phyloP scores from a whole-genome alignment of 2,888 invertebrate species.

The Sabellastarte sp. region DNA sequence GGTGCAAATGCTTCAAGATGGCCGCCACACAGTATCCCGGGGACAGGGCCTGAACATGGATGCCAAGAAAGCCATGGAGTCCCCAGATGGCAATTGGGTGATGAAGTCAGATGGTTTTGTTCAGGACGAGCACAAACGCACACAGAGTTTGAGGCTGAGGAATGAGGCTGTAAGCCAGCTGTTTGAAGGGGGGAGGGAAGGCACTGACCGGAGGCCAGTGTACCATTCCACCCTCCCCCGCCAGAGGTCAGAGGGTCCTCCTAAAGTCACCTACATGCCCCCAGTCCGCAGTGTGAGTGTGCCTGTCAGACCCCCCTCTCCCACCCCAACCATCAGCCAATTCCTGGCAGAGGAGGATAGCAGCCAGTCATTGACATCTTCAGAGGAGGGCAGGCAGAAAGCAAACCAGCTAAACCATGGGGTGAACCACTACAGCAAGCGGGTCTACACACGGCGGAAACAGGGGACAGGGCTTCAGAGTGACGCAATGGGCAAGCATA shows the following conservation, averaged over 20 bases:
- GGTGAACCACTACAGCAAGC: not conserved
- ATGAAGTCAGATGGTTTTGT: slow-evolving; percentile 3
- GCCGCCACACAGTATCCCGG: not conserved
- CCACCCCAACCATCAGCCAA: not conserved
- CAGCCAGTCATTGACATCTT: not conserved
- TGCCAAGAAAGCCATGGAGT: slow-evolving; percentile 5
- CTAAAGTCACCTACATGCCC: not conserved
- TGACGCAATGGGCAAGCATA: not conserved
- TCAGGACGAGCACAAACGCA: not conserved
- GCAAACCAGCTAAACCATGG: not conserved
- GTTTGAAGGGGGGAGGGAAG: not conserved
- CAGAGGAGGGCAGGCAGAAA: not conserved
- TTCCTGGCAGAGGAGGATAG: not conserved
- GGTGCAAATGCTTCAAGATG: not conserved
- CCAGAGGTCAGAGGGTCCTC: not conserved
- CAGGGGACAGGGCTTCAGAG: not conserved
- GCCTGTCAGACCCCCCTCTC: not conserved
- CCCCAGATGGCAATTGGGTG: slow-evolving; percentile 17
- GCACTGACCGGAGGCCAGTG: not conserved
- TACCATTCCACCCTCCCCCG: not conserved
- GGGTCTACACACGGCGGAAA: not conserved
- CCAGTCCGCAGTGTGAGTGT: not conserved
- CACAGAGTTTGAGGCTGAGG: slow-evolving; percentile 5
- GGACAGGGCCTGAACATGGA: not conserved
- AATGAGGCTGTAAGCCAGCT: slow-evolving; percentile 8